Evolutionary conservation across 2,888 invertebrate genomes (phyloP).

Genomic region (Rhingia rostrata): DNA sequence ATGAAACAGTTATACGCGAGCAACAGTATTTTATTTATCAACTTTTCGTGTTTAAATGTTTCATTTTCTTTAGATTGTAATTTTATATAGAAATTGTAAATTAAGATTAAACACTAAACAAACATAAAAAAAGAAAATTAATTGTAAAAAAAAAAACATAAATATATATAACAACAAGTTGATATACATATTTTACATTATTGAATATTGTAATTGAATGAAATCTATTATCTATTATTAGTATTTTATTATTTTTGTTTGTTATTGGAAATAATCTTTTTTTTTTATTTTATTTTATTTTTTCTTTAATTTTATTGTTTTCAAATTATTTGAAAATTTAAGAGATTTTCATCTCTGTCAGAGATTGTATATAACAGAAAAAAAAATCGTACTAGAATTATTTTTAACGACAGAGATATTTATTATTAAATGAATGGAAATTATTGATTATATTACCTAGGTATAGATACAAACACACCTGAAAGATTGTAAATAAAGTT

Average conservation of each 20-base stretch:
- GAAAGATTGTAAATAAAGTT: conserved; percentile 69
- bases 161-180: conserved; percentile 1
- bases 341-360: conserved; percentile 40
- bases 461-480: conserved; percentile 9
- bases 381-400: conserved; percentile 27
- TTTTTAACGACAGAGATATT: conserved; percentile 54
- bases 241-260: conserved; percentile 3
- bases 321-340: neutral
- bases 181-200: conserved; percentile 7
- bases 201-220: conserved; percentile 27
- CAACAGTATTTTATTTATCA: conserved; percentile 62
- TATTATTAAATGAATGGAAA: conserved; percentile 42
- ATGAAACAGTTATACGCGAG: conserved; percentile 8
- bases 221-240: conserved; percentile 3
- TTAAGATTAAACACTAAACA: neutral
- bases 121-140: neutral
- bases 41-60: neutral
- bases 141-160: conserved; percentile 4
- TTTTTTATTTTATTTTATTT: conserved; percentile 13
- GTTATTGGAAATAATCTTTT: conserved; percentile 28
- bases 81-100: conserved; percentile 19
- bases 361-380: conserved; percentile 50
- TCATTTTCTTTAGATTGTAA: conserved; percentile 28
- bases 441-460: conserved; percentile 9
- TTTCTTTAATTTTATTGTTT: conserved; percentile 3